Evolutionary conservation across 2,113 vertebrate genomes (phyloP).

Genomic region (Ictalurus punctatus): DNA sequence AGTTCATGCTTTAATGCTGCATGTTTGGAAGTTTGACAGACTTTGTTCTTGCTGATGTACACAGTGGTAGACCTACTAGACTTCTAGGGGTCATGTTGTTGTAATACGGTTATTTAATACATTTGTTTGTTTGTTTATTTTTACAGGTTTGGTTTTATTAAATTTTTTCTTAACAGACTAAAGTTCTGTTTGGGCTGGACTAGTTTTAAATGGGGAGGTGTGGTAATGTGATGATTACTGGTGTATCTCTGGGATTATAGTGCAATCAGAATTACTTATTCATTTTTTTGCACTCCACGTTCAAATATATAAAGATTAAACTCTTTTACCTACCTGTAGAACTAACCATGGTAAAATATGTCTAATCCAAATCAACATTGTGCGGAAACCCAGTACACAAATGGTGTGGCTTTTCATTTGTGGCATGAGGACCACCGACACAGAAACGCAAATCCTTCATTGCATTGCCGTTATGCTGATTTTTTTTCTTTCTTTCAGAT

Average conservation of each 20-base stretch:
- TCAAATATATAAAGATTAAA: not conserved
- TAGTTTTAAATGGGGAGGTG: not conserved
- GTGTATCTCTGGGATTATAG: not conserved
- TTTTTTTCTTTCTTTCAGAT: not conserved
- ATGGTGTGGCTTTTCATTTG: not conserved
- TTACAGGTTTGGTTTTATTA: no score
- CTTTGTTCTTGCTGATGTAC: not conserved
- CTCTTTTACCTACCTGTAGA: not conserved
- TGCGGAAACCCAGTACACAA: not conserved
- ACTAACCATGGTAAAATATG: not conserved
- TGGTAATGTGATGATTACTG: not conserved
- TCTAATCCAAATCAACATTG: not conserved
- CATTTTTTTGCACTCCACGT: not conserved
- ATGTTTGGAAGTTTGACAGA: not conserved
- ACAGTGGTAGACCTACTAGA: not conserved
- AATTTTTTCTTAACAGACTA: no score
- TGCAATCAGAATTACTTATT: not conserved
- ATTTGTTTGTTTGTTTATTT: no score
- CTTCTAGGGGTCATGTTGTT: not conserved
- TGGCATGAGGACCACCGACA: not conserved
- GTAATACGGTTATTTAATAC: no score
- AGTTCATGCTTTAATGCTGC: not conserved
- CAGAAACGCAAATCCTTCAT: not conserved
- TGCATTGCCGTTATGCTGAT: not conserved
- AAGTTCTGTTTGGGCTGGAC: not conserved